Conservation (phyloP, 2,888 invertebrate genomes). For the Sinelater perroti region DNA sequence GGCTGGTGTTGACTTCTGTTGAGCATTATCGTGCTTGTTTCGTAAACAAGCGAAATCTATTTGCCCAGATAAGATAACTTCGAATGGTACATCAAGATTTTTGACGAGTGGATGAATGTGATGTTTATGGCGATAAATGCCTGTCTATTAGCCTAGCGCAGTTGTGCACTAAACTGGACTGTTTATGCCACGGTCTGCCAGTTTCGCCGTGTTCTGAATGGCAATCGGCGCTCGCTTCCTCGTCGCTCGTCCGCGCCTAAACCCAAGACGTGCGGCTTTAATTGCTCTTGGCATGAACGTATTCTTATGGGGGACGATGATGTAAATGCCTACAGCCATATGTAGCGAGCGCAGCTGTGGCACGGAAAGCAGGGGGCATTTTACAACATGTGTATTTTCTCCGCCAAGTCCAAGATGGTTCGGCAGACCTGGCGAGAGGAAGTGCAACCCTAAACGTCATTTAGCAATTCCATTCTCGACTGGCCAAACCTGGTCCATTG, state of each 20-base stretch:
- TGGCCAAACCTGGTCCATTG: too few species aligned
- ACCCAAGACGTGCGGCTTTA: too few species aligned
- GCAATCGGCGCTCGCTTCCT: too few species aligned
- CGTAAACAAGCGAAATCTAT: slow-evolving; percentile 40
- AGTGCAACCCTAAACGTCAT: not conserved
- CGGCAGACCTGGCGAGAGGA: not conserved
- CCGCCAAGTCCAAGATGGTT: slow-evolving; percentile 43
- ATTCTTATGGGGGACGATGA: slow-evolving; percentile 27
- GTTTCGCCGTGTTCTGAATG: too few species aligned
- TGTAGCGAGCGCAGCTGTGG: slow-evolving; percentile 57
- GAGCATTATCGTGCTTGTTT: slow-evolving; percentile 37
- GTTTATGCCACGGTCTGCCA: too few species aligned
- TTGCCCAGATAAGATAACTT: slow-evolving; percentile 42
- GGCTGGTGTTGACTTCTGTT: slow-evolving; percentile 32
- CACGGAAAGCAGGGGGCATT: slow-evolving; percentile 58
- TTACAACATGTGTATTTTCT: slow-evolving; percentile 55
- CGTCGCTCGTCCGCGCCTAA: too few species aligned
- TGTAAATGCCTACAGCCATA: slow-evolving; percentile 52
- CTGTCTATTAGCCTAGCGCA: too few species aligned
- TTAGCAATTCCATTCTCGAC: too few species aligned
- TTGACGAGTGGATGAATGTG: slow-evolving; percentile 30
- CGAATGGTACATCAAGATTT: slow-evolving; percentile 41
- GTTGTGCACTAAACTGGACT: too few species aligned
- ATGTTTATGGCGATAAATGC: too few species aligned
- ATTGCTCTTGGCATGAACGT: not conserved